A percentile compares a stretch with the other conserved stretches of the same genome.
Evolutionary conservation across 2,113 vertebrate species (phyloP).

Genomic region (Marmota monax): DNA sequence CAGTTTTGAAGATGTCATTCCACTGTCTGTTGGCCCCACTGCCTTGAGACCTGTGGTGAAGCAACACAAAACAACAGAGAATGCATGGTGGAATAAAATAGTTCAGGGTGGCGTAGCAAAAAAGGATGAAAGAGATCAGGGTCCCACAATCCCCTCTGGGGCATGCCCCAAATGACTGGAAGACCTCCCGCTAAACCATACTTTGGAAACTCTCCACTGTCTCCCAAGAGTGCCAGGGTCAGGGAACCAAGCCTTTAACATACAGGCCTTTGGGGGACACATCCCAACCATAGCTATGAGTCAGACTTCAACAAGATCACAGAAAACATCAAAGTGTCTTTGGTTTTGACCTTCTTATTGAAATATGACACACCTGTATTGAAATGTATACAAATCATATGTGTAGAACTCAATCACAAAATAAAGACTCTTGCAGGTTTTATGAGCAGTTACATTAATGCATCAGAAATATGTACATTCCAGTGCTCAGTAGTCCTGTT

Average conservation of each 20-base stretch:
- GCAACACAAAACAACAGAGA: background rate
- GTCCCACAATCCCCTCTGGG: no score
- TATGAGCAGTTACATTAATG: background rate
- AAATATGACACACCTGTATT: background rate
- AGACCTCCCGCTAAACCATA: background rate
- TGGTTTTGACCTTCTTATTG: background rate
- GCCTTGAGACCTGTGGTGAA: background rate
- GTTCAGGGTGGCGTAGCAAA: background rate
- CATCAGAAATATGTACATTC: background rate
- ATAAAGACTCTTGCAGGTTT: background rate
- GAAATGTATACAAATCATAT: background rate
- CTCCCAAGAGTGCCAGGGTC: background rate
- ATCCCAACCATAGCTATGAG: background rate
- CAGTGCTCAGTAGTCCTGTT: background rate
- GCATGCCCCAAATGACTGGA: no score
- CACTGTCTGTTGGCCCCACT: background rate
- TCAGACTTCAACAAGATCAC: background rate
- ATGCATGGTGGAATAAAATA: background rate
- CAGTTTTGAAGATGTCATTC: background rate
- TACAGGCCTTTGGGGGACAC: background rate
- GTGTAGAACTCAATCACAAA: background rate
- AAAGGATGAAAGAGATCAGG: background rate
- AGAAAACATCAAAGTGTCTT: background rate
- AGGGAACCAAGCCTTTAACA: background rate
- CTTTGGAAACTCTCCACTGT: background rate